Base-by-base conservation (phyloP, 2,113 vertebrate genomes). In the Phodopus roborovskii region DNA sequence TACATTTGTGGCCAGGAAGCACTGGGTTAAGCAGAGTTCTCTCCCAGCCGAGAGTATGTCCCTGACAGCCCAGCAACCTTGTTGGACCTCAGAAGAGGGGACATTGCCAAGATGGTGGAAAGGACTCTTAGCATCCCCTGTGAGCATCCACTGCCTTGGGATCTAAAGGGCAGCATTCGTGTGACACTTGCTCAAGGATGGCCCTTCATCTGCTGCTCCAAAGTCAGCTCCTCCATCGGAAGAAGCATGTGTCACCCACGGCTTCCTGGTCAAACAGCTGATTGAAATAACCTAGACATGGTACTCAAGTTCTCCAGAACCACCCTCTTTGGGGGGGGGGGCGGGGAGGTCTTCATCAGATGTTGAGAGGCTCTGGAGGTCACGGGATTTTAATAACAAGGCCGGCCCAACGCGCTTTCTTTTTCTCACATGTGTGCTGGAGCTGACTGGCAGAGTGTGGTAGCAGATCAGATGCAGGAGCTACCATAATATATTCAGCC, bases 21-120 rank as follows among this genome's bases (percentile, higher is more conserved):
- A 0, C 19, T n/a, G 5, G 0, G 2, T 50, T 28, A 17, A 0
- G 16, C 30, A 36, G 0, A 9, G n/a, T 6, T 53, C 30, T 50
- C 20, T 11, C 48, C 13, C 0, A 5, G 33, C 86, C 58, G 48
- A 60, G 26, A 17, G 39, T 0, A 0, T 5, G 42, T 1, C 24
- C 16, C n/a, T 2, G 7, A 24, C 66, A n/a, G 50, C 45, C 15
- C 1, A 1, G 26, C 77, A 15, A 30, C 48, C n/a, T 2, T 74
- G 12, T 7, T 8, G 17, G 11, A 3, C 11, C 36, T 81, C 19
- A 26, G 48, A 20, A 19, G 16, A 66, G n/a, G 15, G 10, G 2
- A 0, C 62, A 39, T 56, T 24, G 45, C 5, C 16, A 4, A 33
- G 12, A 36, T 56, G 15, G 2, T 8, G 9, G 36, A 66, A 48